Base-by-base conservation (phyloP, 2,797 vertebrate species). In the Diglossa cyanea region DNA sequence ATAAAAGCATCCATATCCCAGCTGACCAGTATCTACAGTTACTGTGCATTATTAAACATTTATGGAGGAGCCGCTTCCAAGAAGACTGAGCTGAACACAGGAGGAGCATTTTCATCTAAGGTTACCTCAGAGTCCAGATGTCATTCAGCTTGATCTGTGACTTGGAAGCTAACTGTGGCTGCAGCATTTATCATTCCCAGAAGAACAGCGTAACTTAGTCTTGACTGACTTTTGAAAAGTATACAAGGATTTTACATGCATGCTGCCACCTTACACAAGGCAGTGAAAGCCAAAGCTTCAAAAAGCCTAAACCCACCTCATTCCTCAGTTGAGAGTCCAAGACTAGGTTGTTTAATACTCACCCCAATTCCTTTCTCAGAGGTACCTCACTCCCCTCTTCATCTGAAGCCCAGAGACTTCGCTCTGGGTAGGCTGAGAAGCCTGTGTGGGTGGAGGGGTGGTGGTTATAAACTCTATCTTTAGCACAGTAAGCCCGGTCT, bases 31-130 rank as follows among this genome's bases (percentile, higher is more conserved):
- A 25, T 76, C 81, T 71, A 53, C 70, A 78, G 58, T 88, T 94
- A 67, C 67, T 68, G 50, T 39, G 35, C 35, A 9, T 67, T 65
- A 62, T 94, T 95, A 91, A 94, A 90, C 28, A 55, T 93, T 96
- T 67, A 84, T 57, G 40, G 51, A 76, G 37, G 19, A 87, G 17
- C 53, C 44, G 53, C 53, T 86, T 95, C 80, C 63, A 86, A 67
- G 86, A 85, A 57, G 79, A 58, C 4, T 20, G 54, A 54, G n/a
- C 54, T 2, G 5, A 90, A 20, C 18, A 45, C 47, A 84, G 47
- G 73, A 91, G 75, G 61, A 78, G 18, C 8, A 48, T 68, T 90
- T 93, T 93, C 45, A 42, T 75, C 86, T 68, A 30, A 44, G 40
- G 24, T 92, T 96, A 87, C 72, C 21, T 88, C 60, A 57, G 28